Base-by-base conservation (phyloP, 2,113 vertebrate genomes). In the Misgurnus anguillicaudatus region DNA sequence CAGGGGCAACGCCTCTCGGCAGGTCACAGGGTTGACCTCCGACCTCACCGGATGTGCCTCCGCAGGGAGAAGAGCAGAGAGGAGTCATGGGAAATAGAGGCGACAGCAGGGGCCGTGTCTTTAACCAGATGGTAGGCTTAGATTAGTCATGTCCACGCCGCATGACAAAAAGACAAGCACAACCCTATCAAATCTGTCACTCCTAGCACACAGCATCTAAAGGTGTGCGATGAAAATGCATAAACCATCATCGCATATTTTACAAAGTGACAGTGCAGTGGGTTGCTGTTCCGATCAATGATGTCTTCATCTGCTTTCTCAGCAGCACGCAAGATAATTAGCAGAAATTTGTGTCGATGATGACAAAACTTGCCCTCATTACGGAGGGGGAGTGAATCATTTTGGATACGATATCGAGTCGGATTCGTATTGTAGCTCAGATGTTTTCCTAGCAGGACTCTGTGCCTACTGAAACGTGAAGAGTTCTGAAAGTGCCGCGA, bases 1-100 rank as follows among this genome's bases (percentile, higher is more conserved):
- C 69, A 74, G 85, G 83, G 82, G 79, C 82, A 72, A 84, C 73
- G 57, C 72, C 82, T 84, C 86, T 85, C 86, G 42, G 60, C 78
- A 73, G 80, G 86, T 83, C 51, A 21, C 75, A 63, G 81, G 79
- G 24, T 51, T 85, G 83, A 89, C 87, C 89, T 89, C 86, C 89
- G 88, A 88, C 88, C 87, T 73, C 80, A n/a, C 39, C 8, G 69
- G 84, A 76, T 39, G 77, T 42, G 79, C 69, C 69, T 55, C 79
- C 74, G 78, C 60, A 73, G 79, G 36, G 77, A 83, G 80, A 79
- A 61, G 62, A 76, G 75, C 60, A 5, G 58, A 16, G 72, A 80
- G 58, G 74, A 75, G 79, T 76, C 77, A 78, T 66, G 53, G 73
- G 83, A 82, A 66, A 73, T 80, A 64, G 62, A 77, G 39, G 66